Conservation (phyloP, 2,797 vertebrate genomes). For the Sebastes cheni region DNA sequence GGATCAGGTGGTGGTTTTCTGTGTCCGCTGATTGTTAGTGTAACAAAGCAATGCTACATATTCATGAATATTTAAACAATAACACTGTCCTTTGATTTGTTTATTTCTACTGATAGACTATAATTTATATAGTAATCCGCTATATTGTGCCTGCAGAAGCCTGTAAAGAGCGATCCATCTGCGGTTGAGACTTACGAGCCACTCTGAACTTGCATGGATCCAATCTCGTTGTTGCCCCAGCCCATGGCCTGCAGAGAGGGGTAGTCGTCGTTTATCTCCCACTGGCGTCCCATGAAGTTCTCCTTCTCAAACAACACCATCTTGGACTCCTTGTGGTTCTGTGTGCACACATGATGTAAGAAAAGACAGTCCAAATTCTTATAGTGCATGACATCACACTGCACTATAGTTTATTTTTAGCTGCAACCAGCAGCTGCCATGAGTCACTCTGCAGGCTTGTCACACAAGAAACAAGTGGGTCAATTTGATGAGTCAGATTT, state of each 20-base stretch:
- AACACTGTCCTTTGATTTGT: background rate
- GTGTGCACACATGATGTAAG: slow-evolving; percentile 13
- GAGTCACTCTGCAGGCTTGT: background rate
- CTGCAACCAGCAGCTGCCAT: background rate
- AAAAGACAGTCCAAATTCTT: background rate
- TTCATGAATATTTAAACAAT: background rate
- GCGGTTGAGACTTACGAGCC: slow-evolving; percentile 87
- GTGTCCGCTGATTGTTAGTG: background rate
- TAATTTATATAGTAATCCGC: background rate
- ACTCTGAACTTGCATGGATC: slow-evolving; percentile 93
- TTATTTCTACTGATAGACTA: background rate
- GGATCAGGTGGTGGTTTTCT: too few species aligned
- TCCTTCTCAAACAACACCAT: slow-evolving; percentile 92
- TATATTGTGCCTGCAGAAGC: background rate
- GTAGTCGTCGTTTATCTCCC: slow-evolving; percentile 94
- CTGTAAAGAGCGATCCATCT: background rate
- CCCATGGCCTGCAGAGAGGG: slow-evolving; percentile 97
- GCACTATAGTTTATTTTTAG: background rate
- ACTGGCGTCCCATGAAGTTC: slow-evolving; percentile 93
- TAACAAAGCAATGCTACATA: background rate
- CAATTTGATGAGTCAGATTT: background rate
- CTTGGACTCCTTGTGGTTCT: slow-evolving; percentile 97
- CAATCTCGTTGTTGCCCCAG: slow-evolving; percentile 95
- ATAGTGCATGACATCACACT: background rate
- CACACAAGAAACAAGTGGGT: background rate